phyloP scores from a whole-genome alignment of 1,140 invertebrate genomes.

The Drosophila prosaltans region DNA sequence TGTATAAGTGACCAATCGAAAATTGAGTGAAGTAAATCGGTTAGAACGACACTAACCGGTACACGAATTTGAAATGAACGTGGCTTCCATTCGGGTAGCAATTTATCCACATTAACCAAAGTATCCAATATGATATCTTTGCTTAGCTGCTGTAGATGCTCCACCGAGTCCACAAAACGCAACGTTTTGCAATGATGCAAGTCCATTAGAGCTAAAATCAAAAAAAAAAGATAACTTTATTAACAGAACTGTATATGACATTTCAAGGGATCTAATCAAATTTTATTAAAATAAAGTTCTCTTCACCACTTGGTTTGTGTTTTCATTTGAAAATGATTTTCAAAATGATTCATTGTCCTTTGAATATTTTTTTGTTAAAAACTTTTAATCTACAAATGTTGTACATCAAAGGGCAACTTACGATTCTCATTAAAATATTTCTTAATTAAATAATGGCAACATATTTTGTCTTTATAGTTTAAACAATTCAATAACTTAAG shows the following conservation, averaged over 20 bases:
- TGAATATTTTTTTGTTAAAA: too few species aligned
- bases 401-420: too few species aligned
- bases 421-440: too few species aligned
- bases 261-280: too few species aligned
- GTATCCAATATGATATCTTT: conserved; percentile 35
- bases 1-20: conserved; percentile 40
- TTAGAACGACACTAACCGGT: conserved; percentile 28
- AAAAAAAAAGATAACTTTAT: neutral
- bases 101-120: conserved; percentile 38
- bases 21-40: conserved; percentile 37
- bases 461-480: neutral
- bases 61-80: conserved; percentile 32
- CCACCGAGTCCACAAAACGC: neutral
- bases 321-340: too few species aligned
- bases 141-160: conserved; percentile 25
- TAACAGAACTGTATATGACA: neutral
- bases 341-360: too few species aligned
- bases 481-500: neutral
- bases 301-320: too few species aligned
- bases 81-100: conserved; percentile 28
- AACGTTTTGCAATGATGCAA: neutral
- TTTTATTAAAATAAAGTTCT: too few species aligned
- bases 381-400: too few species aligned
- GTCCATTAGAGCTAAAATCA: neutral
- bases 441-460: too few species aligned